phyloP scores from a whole-genome alignment of 2,797 vertebrate species.

The Hippocampus kuda region DNA sequence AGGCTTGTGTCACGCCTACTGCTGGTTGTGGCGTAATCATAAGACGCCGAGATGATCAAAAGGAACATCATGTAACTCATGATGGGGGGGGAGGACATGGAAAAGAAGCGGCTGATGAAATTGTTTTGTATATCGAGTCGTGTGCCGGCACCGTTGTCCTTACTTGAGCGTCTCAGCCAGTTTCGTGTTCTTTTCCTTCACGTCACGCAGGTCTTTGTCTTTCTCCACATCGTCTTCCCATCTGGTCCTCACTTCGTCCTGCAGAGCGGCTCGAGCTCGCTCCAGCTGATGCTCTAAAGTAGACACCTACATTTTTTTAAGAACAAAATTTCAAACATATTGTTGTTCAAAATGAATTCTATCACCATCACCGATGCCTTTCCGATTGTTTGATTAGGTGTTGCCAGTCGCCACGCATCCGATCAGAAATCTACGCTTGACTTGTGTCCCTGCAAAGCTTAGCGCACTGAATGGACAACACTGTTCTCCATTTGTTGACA shows the following conservation, averaged over 20 bases:
- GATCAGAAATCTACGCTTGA: background rate
- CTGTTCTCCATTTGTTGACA: conserved; percentile 18
- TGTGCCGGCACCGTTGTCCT: conserved; percentile 11
- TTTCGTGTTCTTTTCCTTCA: conserved; percentile 55
- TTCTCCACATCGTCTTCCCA: conserved; percentile 61
- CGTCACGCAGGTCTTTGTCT: conserved; percentile 60
- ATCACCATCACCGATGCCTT: background rate
- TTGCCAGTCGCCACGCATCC: background rate
- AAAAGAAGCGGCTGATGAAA: background rate
- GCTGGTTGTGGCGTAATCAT: conserved; percentile 41
- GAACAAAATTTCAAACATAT: too few species aligned
- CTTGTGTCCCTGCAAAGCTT: background rate
- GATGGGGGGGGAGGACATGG: too few species aligned
- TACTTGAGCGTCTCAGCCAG: conserved; percentile 59
- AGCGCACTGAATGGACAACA: conserved; percentile 16
- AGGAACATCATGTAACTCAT: background rate
- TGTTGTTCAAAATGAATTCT: background rate
- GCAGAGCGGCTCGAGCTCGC: conserved; percentile 61
- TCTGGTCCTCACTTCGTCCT: conserved; percentile 64
- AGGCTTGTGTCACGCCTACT: conserved; percentile 16
- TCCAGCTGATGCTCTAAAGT: conserved; percentile 80
- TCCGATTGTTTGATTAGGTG: too few species aligned
- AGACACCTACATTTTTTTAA: conserved; percentile 65
- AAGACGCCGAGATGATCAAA: conserved; percentile 33
- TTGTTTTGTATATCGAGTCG: background rate